Base-by-base conservation (phyloP, 2,113 vertebrate species). In the Plestiodon gilberti region DNA sequence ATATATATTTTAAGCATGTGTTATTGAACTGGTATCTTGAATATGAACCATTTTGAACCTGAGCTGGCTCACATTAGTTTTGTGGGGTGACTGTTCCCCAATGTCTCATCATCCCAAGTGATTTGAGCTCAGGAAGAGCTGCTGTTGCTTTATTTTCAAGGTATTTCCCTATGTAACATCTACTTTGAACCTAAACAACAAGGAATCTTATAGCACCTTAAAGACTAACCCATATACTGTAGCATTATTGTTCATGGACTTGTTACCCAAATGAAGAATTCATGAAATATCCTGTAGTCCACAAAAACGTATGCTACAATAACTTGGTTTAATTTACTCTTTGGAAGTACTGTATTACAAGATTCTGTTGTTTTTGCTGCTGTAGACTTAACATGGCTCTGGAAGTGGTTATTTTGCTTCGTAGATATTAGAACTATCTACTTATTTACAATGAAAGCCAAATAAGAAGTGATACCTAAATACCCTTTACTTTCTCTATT, bases 391-490 rank as follows among this genome's bases (percentile, higher is more conserved):
- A 55, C 11, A 55, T 6, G 52, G 52, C 52, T 55, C 52, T 55
- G 52, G 52, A 55, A 55, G 52, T 55, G 52, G 13, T 55, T 55
- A 25, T 33, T 48, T 52, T 48, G n/a, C 10, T 33, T 90, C 91
- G 88, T 78, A n/a, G 84, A 67, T 73, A 87, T 43, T 84, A 82
- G 9, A 7, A 30, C n/a, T 43, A 25, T 79, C 80, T 59, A 52
- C n/a, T 89, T 83, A 70, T 85, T 35, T 78, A n/a, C n/a, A n/a
- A n/a, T n/a, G n/a, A n/a, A n/a, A n/a, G n/a, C n/a, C n/a, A n/a
- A n/a, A n/a, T n/a, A n/a, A n/a, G n/a, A 17, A 0, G 80, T 89
- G 85, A 84, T 70, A 38, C 87, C 84, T 87, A 87, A 67, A 83
- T 90, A 2, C 85, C 87, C 74, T 86, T 30, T 10, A 62, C 30